Conservation (phyloP, 1,140 invertebrate species). For the Aphis craccivora region DNA sequence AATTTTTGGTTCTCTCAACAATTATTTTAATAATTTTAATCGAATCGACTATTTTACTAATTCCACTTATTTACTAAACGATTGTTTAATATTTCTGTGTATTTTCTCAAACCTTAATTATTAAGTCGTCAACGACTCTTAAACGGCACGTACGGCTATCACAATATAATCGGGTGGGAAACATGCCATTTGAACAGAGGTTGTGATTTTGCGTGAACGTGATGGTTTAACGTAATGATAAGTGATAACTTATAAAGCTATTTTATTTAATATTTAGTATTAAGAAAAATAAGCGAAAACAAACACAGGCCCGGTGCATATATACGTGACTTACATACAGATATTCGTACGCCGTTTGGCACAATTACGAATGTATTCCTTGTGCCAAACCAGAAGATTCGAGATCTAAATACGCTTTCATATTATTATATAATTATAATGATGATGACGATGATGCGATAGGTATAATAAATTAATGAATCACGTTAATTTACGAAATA, state of each 20-base stretch:
- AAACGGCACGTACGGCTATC: not conserved
- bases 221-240: constrained; percentile 6
- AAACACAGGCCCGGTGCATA: not conserved
- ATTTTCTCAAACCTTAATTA: not conserved
- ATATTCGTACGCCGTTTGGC: not conserved
- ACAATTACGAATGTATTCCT: not conserved
- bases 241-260: constrained; percentile 6
- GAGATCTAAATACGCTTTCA: constrained; percentile 17
- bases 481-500: not conserved
- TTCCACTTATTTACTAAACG: not conserved
- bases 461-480: not conserved
- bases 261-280: not conserved
- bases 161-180: not conserved
- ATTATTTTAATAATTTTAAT: not conserved
- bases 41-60: not conserved
- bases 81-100: not conserved
- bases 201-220: constrained; percentile 16
- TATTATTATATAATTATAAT: not conserved
- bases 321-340: constrained; percentile 40
- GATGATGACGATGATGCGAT: not conserved
- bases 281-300: constrained; percentile 23
- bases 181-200: not conserved
- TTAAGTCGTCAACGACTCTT: not conserved
- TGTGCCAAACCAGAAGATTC: not conserved
- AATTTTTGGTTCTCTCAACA: not conserved